Conservation (phyloP, 2,888 invertebrate genomes). For the Dasysyrphus tricinctus region DNA sequence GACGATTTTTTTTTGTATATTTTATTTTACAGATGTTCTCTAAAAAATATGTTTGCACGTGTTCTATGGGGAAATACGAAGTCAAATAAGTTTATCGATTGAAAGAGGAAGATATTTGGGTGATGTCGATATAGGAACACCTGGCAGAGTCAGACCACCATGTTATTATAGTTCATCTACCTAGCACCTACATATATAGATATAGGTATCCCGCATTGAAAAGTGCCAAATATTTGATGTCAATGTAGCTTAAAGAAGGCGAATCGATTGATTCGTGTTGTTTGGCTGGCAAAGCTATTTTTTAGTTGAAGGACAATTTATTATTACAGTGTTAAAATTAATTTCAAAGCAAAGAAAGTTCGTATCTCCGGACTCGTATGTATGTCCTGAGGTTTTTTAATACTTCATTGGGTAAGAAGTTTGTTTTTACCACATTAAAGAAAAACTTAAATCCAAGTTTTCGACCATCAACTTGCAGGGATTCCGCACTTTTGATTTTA, state of each 20-base stretch:
- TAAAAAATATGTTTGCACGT: not conserved
- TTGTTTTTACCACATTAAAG: too few relatives aligned
- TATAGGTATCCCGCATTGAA: not conserved
- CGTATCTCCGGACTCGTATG: too few relatives aligned
- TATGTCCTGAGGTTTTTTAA: too few relatives aligned
- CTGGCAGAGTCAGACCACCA: conserved; percentile 7
- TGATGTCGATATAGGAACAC: not conserved
- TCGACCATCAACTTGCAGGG: too few relatives aligned
- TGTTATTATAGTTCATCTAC: conserved; percentile 3
- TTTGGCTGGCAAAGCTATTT: not conserved
- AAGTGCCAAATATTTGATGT: conserved; percentile 7
- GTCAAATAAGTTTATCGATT: conserved; percentile 10
- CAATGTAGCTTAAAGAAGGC: not conserved
- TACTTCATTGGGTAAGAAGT: too few relatives aligned
- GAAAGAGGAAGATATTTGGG: not conserved
- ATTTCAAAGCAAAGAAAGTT: too few relatives aligned
- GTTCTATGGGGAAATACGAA: not conserved
- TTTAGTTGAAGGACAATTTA: not conserved
- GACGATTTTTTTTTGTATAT: not conserved
- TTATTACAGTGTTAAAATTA: too few relatives aligned
- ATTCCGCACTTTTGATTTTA: too few relatives aligned
- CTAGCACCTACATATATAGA: not conserved
- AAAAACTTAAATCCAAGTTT: too few relatives aligned
- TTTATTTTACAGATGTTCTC: not conserved
- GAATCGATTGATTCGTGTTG: not conserved